A percentile compares a stretch with the other conserved stretches of the same genome.
Evolutionary conservation across 35 echinoderm and acorn worm species (phyloP).

Genomic region (Acanthaster planci): DNA sequence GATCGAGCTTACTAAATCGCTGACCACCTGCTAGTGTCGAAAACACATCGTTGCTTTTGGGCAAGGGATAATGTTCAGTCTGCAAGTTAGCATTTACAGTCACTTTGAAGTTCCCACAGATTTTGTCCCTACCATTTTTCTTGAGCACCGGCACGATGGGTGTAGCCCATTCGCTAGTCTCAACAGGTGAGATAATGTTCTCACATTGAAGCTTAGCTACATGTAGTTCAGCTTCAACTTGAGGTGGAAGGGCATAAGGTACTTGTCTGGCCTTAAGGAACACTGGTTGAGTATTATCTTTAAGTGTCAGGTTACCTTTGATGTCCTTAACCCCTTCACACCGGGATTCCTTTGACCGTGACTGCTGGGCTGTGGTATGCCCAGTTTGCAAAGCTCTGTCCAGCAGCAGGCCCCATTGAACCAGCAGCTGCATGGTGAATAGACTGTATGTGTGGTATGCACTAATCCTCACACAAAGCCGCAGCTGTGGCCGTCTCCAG

Average conservation of each 20-base stretch:
- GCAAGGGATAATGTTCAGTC: conserved; percentile 45
- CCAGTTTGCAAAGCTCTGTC: no score
- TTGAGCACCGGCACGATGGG: conserved; percentile 70
- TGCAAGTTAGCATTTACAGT: conserved; percentile 51
- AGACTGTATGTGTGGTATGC: no score
- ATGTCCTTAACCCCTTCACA: no score
- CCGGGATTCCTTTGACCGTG: no score
- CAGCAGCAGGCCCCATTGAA: no score
- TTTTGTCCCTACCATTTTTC: conserved; percentile 38
- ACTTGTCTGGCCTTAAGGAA: conserved; percentile 37
- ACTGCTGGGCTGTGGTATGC: no score
- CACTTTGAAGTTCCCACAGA: conserved; percentile 70
- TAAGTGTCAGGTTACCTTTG: conserved; percentile 27
- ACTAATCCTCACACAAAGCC: no score
- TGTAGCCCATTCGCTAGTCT: conserved; percentile 45
- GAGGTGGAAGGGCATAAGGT: conserved; percentile 40
- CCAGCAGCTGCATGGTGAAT: no score
- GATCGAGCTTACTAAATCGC: conserved; percentile 62
- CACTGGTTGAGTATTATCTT: conserved; percentile 35
- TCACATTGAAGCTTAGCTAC: conserved; percentile 20
- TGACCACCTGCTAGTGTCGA: conserved; percentile 41
- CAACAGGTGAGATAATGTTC: conserved; percentile 33
- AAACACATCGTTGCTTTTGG: conserved; percentile 67
- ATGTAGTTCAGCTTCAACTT: conserved; percentile 39
- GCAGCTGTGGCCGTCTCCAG: no score